Evolutionary conservation across 37 sponge, comb jelly and placozoan genomes (phyloP).

Genomic region (Crambe crambe): DNA sequence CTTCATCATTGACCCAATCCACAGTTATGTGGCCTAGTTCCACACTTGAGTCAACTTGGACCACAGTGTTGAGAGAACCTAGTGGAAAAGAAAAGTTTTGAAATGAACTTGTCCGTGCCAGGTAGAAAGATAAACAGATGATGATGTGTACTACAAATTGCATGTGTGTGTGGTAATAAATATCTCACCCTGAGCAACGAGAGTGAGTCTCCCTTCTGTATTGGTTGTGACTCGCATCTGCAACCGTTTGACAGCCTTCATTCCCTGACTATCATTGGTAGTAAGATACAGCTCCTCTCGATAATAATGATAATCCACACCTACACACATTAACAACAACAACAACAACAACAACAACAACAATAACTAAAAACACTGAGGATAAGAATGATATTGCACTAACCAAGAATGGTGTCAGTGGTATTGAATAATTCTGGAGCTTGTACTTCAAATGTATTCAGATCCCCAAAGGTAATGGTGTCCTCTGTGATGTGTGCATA

Average conservation of each 20-base stretch:
- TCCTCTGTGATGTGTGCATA: slow-evolving; percentile 15
- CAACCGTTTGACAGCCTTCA: neutral
- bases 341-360: neutral
- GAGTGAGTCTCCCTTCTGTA: neutral
- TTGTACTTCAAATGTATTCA: neutral
- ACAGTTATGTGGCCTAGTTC: slow-evolving; percentile 20
- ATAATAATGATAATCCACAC: slow-evolving; percentile 37
- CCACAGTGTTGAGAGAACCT: neutral
- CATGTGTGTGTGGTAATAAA: too few species aligned
- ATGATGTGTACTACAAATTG: neutral
- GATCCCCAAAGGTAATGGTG: neutral
- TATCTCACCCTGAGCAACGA: neutral
- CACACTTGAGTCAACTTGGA: neutral
- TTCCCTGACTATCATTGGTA: neutral
- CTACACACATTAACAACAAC: neutral
- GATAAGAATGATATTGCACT: neutral
- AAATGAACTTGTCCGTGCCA: too few species aligned
- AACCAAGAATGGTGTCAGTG: neutral
- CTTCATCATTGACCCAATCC: slow-evolving; percentile 42
- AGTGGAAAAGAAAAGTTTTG: too few species aligned
- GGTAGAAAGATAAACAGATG: neutral
- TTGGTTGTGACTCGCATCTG: neutral
- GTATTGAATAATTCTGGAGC: neutral
- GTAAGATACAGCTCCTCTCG: slow-evolving; percentile 17
- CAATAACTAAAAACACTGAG: neutral